Evolutionary conservation across 2,113 vertebrate genomes (phyloP), one percentile per base, ranked within the genome.

Genomic region (Gnathonemus echidnorhynchus): DNA sequence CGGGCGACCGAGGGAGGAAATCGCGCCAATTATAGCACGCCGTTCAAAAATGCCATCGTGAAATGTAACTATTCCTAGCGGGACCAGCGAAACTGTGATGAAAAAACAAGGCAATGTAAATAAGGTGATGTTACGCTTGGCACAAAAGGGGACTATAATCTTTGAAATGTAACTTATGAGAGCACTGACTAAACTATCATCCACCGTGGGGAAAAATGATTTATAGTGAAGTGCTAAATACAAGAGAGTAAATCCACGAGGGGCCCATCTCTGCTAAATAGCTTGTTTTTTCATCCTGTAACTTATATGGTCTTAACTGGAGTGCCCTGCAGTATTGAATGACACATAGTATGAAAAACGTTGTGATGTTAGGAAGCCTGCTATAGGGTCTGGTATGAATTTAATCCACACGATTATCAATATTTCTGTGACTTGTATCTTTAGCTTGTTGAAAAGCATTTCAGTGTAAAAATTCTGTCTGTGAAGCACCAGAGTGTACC

Each of bases 111-210:
- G 45, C 91, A 88, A 50, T 86, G 80, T 91, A 91, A 92, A 92
- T 89, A 92, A 89, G 90, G 52, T 87, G 49, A 31, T 92, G 89
- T 93, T 93, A 86, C 89, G 52, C 8, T 92, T 93, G 92, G 93
- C 92, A 88, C 45, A 84, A 15, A 46, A 86, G 53, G 90, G 89
- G 91, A 92, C 85, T 86, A 66, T 90, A 89, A 58, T 66, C 77
- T 86, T 89, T 89, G 45, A 91, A 91, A 91, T 90, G 62, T 70
- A 77, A 92, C 92, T 89, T 88, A 88, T 89, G 86, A 90, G 88
- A 83, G 21, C 77, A 91, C 77, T 35, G 85, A 86, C 88, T 91
- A 15, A 90, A 87, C 88, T 49, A 42, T 88, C 89, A 80, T 91
- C 50, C 66, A 39, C 89, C 90, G 88, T 31, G 85, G 88, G 77